Evolutionary conservation across 2,888 invertebrate species (phyloP), one percentile per base, ranked within the genome.

Genomic region (Idaea dimidiata): DNA sequence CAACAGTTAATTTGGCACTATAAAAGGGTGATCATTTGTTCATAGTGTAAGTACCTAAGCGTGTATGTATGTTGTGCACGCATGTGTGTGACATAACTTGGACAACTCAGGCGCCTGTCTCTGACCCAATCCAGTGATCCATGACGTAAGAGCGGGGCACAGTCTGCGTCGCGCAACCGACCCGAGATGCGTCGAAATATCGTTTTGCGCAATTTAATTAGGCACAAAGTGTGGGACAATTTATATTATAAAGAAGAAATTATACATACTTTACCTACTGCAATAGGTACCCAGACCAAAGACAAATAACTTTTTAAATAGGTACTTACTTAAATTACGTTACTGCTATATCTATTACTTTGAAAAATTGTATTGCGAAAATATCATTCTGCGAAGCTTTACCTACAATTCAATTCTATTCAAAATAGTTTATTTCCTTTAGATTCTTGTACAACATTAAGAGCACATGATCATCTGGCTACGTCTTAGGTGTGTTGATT

Each of bases 141-240:
- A 75, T 88, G 85, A 85, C 80, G 86, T 86, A 86, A 84, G 43
- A 43, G 43, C 14, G 14, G 8, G 43, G 43, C 43, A 43, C 14
- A 8, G 43, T 14, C 43, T 43, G 73, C 77, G 76, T 71, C 74
- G 71, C 69, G 70, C 77, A 89, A 87, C 88, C 87, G 80, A 89
- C 88, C 85, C 88, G 80, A 86, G 88, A 88, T 87, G 86, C 80
- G 80, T 85, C 83, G 75, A 84, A 86, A 82, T 81, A 81, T 84
- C 81, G 75, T 75, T 81, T 88, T 86, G 78, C 84, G 80, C 76
- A 84, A 87, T 72, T 56, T 18, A 17, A 14, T 18, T 53, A 55
- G 10, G 54, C 58, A 55, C 24, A 61, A 58, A 43, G 33, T 58
- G 32, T 31, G 5, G n/a, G 56, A 56, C 18, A 17, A 18, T 43